Conservation (phyloP, 2,797 vertebrate species). For the Acomys russatus region DNA sequence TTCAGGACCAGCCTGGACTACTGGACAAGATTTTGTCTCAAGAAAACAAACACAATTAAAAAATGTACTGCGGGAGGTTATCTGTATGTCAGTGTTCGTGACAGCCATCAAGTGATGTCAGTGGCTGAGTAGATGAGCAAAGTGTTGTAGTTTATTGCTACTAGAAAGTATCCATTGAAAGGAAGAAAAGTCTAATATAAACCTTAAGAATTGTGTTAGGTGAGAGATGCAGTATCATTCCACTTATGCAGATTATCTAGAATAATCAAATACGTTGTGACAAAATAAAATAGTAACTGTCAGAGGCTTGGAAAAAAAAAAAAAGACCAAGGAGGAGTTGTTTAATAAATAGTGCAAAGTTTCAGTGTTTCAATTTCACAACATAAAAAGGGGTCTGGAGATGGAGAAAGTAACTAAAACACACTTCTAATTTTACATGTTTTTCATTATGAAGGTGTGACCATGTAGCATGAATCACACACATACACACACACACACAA, state of each 20-base stretch:
- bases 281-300: not conserved
- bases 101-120: not conserved
- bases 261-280: not conserved
- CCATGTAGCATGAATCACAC: not conserved
- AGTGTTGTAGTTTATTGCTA: not conserved
- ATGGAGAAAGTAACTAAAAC: not conserved
- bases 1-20: not conserved
- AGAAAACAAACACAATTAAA: not conserved
- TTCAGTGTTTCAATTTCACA: not conserved
- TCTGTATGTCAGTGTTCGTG: slow-evolving; percentile 6
- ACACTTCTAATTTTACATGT: not conserved
- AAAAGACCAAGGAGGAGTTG: not conserved
- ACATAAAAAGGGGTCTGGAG: not conserved
- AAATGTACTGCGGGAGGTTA: not conserved
- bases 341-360: not conserved
- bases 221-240: slow-evolving; percentile 1
- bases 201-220: slow-evolving; percentile 20
- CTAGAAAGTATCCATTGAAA: slow-evolving; percentile 29
- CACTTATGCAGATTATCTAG: not conserved
- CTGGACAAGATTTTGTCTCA: not conserved
- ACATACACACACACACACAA: no score
- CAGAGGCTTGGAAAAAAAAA: not conserved
- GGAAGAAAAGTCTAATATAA: not conserved
- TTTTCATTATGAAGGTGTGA: not conserved
- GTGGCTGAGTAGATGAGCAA: not conserved